These are phyloP conservation scores for Pseudococcus viburni DNA, from an alignment of 2,888 invertebrate genomes.

Conservation along the genomic window DNA sequence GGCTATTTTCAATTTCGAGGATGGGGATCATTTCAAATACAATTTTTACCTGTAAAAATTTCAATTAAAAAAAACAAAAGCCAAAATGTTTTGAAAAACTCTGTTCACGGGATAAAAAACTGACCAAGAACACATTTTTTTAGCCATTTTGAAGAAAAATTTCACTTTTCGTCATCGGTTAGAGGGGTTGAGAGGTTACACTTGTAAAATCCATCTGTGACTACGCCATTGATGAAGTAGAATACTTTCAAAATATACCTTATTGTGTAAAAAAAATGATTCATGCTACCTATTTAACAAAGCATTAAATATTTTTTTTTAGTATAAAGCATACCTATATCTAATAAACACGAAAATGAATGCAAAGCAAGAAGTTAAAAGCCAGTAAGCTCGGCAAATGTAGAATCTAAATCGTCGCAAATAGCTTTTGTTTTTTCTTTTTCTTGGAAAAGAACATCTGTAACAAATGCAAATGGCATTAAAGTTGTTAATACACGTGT, in stretches of 20 bases:
- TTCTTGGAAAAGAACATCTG: conserved; percentile 86
- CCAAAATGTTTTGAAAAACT: too few species aligned
- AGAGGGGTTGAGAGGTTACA: too few species aligned
- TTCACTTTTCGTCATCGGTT: too few species aligned
- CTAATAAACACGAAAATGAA: conserved; percentile 42
- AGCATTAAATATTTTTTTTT: conserved; percentile 17
- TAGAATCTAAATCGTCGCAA: conserved; percentile 82
- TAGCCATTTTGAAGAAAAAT: too few species aligned
- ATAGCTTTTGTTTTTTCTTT: conserved; percentile 87
- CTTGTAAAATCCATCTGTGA: too few species aligned
- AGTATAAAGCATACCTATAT: neutral
- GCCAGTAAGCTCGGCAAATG: conserved; percentile 82
- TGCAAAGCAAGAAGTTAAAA: conserved; percentile 73
- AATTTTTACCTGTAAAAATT: too few species aligned
- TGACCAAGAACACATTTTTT: too few species aligned
- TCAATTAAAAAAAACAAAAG: too few species aligned
- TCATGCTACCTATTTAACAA: neutral
- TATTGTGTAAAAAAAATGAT: neutral
- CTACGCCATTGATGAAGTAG: neutral
- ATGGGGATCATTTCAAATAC: too few species aligned
- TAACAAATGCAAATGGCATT: conserved; percentile 47
- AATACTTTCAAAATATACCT: neutral
- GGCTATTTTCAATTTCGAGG: too few species aligned
- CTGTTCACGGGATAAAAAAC: too few species aligned
- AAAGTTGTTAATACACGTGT: conserved; percentile 42